Percentiles rank a stretch among this genome's conserved stretches.
Conservation (phyloP, 37 sponge, comb jelly and placozoan genomes). For the Ianthella basta region DNA sequence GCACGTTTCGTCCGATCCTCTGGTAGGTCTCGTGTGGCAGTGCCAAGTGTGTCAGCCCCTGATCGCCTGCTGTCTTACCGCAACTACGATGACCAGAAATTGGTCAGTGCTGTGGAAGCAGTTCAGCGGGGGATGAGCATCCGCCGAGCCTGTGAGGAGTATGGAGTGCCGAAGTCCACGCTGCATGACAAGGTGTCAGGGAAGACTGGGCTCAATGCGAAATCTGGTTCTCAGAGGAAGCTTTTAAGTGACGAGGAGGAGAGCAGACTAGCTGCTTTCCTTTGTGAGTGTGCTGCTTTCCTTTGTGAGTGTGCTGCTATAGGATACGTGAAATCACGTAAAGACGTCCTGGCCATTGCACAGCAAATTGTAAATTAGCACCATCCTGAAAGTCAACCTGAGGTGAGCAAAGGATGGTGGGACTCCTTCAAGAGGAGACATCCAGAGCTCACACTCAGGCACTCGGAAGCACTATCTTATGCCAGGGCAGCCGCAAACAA, state of each 20-base stretch:
- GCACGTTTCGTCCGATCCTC: constrained; percentile 1
- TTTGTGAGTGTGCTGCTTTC: too few species aligned
- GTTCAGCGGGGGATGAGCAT: neutral
- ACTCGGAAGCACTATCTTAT: constrained; percentile 13
- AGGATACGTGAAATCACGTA: neutral
- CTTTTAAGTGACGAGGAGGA: constrained; percentile 11
- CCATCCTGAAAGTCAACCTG: too few species aligned
- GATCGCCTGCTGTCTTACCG: neutral
- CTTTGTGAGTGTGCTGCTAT: constrained; percentile 25
- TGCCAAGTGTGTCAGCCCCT: neutral
- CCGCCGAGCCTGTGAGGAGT: constrained; percentile 10
- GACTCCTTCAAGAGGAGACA: neutral
- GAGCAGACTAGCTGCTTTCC: constrained; percentile 8
- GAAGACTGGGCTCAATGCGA: neutral
- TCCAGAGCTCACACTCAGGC: constrained; percentile 8
- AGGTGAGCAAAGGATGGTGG: constrained; percentile 8
- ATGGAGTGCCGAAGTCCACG: constrained; percentile 31
- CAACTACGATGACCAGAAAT: neutral
- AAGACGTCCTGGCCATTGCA: neutral
- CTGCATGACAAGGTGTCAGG: neutral
- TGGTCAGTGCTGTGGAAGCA: neutral
- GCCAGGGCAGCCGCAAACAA: constrained; percentile 2
- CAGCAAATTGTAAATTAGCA: neutral
- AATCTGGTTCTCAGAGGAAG: neutral
- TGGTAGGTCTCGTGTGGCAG: neutral